Evolutionary conservation across 2,888 invertebrate species (phyloP).

Genomic region (Ferdinandea cuprea): DNA sequence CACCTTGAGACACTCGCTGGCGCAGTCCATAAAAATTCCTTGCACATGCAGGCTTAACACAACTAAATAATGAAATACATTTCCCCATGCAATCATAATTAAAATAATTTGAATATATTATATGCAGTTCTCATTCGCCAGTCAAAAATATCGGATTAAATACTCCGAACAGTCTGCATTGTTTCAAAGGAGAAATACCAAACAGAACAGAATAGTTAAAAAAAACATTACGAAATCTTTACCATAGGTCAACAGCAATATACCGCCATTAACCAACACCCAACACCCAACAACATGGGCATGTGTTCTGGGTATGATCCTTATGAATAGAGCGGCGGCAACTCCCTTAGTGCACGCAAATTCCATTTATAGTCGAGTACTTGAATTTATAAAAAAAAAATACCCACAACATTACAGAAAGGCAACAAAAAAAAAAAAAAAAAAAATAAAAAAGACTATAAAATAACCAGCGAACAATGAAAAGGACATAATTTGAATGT

Average conservation of each 20-base stretch:
- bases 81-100: constrained; percentile 56
- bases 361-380: constrained; percentile 40
- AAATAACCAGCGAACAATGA: constrained; percentile 56
- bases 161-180: constrained; percentile 20
- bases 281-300: not conserved
- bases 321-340: constrained; percentile 30
- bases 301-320: constrained; percentile 7
- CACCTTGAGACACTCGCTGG: not conserved
- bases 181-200: constrained; percentile 5
- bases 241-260: constrained; percentile 9
- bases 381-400: constrained; percentile 3
- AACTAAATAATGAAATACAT: constrained; percentile 19
- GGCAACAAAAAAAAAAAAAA: constrained; percentile 9
- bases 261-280: not conserved
- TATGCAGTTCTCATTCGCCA: constrained; percentile 16
- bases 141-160: constrained; percentile 38
- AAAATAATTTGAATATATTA: constrained; percentile 57
- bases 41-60: not conserved
- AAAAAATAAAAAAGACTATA: constrained; percentile 14
- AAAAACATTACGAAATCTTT: constrained; percentile 19
- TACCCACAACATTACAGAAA: not conserved
- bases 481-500: constrained; percentile 53
- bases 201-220: not conserved
- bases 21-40: not conserved
- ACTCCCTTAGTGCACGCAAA: constrained; percentile 55